Base-by-base conservation (phyloP, 2,888 invertebrate genomes). In the Vanessa cardui region DNA sequence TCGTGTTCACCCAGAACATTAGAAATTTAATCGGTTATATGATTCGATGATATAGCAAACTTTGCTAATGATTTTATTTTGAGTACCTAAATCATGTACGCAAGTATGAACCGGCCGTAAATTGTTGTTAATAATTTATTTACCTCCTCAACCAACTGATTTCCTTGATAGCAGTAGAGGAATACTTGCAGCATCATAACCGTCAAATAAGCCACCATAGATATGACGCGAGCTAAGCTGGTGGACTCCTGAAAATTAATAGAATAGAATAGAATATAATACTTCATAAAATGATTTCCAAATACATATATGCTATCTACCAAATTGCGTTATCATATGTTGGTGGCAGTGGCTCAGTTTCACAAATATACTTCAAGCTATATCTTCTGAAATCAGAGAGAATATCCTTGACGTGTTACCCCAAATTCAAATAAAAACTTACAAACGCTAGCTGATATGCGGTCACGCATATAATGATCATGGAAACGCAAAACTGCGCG, bases 111-210 rank as follows among this genome's bases (percentile, higher is more conserved):
- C 12, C 3, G 9, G 39, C 39, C 12, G 2, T 39, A 3, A 12
- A 12, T 39, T 12, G 39, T 3, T 4, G 4, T 8, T 2, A 15
- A 12, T 1, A 52, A 62, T 6, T 26, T 62, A 12, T 21, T 56
- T 76, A 92, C 93, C 86, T 90, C 87, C 46, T 85, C 77, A 31
- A 81, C 74, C 0, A 93, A 81, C 69, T 90, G 81, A 69, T 90
- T 87, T 33, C 93, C 93, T 65, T 90, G 90, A 70, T 90, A 91
- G 62, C 93, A 93, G 72, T 89, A 93, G 1, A 92, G 62, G 67
- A 88, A 92, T 12, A 93, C 86, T 77, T 93, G 86, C 20, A 84
- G 77, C 67, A 83, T 78, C 87, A 93, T 89, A 21, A 80, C 80
- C 0, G 81, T 16, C 3, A 89, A 75, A 68, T 89, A 93, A 0